A percentile compares a stretch with the other conserved stretches of the same genome.
These are phyloP conservation scores for Altica lythri DNA, from an alignment of 2,888 invertebrate species.

Conservation along the genomic window DNA sequence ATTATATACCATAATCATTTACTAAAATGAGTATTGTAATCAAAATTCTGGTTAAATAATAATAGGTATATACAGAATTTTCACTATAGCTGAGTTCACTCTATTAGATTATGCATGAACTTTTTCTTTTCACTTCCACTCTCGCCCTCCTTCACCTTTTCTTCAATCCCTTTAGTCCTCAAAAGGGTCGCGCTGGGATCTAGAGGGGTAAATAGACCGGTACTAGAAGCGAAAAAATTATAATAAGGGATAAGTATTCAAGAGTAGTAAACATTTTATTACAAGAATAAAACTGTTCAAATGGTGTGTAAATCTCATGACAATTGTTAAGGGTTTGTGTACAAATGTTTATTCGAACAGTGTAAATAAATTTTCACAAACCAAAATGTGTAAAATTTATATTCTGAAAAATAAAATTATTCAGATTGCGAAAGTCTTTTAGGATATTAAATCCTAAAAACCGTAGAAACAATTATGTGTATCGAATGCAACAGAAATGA, in stretches of 20 bases:
- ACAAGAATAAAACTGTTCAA: not conserved
- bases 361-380: too few relatives aligned
- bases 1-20: too few relatives aligned
- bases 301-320: not conserved
- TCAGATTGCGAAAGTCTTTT: too few relatives aligned
- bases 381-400: too few relatives aligned
- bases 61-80: slow-evolving; percentile 7
- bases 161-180: not conserved
- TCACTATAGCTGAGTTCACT: slow-evolving; percentile 8
- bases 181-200: slow-evolving; percentile 4
- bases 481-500: too few relatives aligned
- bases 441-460: too few relatives aligned
- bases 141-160: not conserved
- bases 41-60: too few relatives aligned
- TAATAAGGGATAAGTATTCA: not conserved
- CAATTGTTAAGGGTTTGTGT: too few relatives aligned
- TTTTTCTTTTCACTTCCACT: slow-evolving; percentile 11
- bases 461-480: too few relatives aligned
- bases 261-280: not conserved
- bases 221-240: not conserved
- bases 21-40: too few relatives aligned
- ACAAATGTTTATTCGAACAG: too few relatives aligned
- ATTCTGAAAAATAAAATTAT: too few relatives aligned
- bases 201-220: not conserved
- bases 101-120: slow-evolving; percentile 14